These are phyloP conservation scores for Halcyon senegalensis DNA, from an alignment of 2,113 vertebrate genomes.

Conservation along the genomic window DNA sequence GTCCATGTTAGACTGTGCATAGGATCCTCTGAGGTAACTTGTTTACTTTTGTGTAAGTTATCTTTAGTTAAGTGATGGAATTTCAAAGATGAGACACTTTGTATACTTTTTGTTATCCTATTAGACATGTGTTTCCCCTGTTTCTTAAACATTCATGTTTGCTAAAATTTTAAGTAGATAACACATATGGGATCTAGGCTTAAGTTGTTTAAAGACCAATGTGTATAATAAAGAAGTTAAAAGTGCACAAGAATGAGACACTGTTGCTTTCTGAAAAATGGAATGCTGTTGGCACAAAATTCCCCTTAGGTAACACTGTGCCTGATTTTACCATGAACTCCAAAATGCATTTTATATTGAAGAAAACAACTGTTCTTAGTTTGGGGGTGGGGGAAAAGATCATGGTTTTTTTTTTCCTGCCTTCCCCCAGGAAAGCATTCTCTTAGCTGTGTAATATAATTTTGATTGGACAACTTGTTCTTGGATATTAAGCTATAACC, in stretches of 20 bases:
- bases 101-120: background rate
- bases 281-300: background rate
- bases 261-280: background rate
- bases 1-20: accelerated
- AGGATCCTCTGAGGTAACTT: background rate
- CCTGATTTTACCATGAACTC: background rate
- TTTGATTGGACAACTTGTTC: background rate
- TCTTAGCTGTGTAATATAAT: background rate
- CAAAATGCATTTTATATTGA: background rate
- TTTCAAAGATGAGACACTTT: background rate
- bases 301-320: background rate
- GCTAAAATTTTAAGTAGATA: background rate
- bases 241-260: background rate
- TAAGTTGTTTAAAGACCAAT: background rate
- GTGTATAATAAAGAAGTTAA: background rate
- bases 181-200: accelerated
- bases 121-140: background rate
- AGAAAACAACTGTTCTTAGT: background rate
- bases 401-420: background rate
- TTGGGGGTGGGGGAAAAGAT: background rate
- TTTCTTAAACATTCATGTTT: background rate
- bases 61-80: background rate
- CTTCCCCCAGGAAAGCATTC: background rate
- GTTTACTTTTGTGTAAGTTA: background rate
- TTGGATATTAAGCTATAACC: background rate